Conservation (phyloP, 2,888 invertebrate genomes). For the Ctena decussata region DNA sequence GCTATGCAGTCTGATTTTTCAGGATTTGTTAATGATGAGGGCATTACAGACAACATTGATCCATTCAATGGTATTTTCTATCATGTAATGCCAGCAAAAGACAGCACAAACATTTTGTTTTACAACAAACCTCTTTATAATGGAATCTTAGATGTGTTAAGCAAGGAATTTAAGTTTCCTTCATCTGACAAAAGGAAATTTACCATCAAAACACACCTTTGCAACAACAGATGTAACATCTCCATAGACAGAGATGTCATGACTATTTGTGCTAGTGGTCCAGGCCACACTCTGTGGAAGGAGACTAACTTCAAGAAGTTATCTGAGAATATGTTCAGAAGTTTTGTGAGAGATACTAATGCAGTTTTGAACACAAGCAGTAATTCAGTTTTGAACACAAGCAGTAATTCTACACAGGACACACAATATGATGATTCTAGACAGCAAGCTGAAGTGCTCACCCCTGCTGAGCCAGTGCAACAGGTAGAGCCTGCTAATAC, state of each 20-base stretch:
- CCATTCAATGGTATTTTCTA: background rate
- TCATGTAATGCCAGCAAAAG: background rate
- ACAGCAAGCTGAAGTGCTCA: background rate
- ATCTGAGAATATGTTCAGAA: background rate
- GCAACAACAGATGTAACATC: background rate
- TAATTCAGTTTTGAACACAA: background rate
- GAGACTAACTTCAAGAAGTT: background rate
- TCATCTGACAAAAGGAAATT: background rate
- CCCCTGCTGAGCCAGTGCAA: background rate
- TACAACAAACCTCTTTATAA: background rate
- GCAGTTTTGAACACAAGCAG: background rate
- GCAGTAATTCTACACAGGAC: background rate
- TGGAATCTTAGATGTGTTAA: background rate
- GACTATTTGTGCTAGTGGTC: background rate
- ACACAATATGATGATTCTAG: background rate
- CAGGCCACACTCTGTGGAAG: background rate
- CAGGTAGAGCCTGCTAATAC: background rate
- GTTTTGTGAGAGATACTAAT: background rate
- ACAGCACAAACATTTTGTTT: background rate
- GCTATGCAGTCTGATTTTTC: background rate
- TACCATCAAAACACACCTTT: background rate
- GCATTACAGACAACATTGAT: background rate
- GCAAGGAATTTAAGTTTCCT: background rate
- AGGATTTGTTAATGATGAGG: background rate
- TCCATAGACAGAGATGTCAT: background rate